Conservation (phyloP, 2,888 invertebrate genomes). For the Epinotia brunnichana region DNA sequence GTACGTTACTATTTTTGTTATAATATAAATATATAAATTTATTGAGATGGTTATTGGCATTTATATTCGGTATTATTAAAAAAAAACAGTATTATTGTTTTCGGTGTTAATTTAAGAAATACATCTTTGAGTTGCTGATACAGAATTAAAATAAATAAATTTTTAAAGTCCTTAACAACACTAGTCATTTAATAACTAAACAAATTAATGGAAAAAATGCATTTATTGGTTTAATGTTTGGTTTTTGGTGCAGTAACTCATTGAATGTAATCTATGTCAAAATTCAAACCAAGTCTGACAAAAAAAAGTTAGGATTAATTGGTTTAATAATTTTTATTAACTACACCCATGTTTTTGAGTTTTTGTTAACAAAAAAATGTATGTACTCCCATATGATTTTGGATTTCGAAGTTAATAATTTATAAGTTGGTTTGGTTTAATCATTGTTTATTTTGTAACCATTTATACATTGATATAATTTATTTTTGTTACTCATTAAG, state of each 20-base stretch:
- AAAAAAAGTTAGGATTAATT: too few species aligned
- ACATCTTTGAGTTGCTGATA: constrained; percentile 24
- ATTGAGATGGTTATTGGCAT: constrained; percentile 48
- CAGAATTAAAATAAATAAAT: neutral
- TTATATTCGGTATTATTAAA: constrained; percentile 41
- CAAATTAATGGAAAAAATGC: neutral
- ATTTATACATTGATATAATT: constrained; percentile 9
- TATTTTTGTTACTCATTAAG: constrained; percentile 42
- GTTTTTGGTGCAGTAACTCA: constrained; percentile 15
- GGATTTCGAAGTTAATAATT: neutral
- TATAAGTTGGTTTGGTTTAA: neutral
- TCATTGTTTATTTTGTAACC: constrained; percentile 21
- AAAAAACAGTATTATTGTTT: constrained; percentile 44
- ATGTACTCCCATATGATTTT: constrained; percentile 2
- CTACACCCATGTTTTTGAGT: neutral
- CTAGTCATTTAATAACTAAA: constrained; percentile 13
- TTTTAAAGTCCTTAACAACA: neutral
- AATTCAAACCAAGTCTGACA: too few species aligned
- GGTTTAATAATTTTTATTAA: neutral
- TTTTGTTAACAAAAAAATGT: constrained; percentile 1
- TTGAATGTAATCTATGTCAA: constrained; percentile 9
- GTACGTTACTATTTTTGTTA: constrained; percentile 45
- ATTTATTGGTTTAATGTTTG: constrained; percentile 13
- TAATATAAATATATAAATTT: constrained; percentile 43
- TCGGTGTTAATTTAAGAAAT: constrained; percentile 30